phyloP scores from a whole-genome alignment of 2,797 vertebrate genomes.

The Balearica regulorum region DNA sequence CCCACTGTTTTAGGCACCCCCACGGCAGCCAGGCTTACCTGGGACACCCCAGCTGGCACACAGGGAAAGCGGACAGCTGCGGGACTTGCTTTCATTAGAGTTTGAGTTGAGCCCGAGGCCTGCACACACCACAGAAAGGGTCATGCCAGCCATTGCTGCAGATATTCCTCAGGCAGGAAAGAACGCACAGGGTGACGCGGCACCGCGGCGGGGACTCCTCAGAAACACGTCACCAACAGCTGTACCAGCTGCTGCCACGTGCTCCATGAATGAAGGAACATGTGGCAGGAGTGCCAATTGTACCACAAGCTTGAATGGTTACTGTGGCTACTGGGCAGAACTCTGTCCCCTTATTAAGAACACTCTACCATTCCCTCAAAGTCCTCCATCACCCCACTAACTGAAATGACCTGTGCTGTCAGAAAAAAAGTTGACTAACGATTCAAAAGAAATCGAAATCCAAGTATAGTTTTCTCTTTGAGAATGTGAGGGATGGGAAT shows the following conservation, averaged over 20 bases:
- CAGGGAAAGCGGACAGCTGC: neutral
- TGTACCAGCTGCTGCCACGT: too few relatives aligned
- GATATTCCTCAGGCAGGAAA: neutral
- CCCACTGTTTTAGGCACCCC: neutral
- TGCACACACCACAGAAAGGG: neutral
- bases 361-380: neutral
- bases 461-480: neutral
- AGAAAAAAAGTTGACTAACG: neutral
- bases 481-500: neutral
- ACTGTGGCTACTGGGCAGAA: neutral
- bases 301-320: neutral
- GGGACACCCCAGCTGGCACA: neutral
- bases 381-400: neutral
- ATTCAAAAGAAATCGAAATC: neutral
- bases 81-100: neutral
- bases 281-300: rapidly evolving
- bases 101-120: neutral
- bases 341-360: neutral
- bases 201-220: neutral
- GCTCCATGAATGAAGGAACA: rapidly evolving
- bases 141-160: neutral
- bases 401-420: neutral
- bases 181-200: rapidly evolving
- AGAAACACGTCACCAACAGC: neutral
- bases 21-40: neutral